Base-by-base conservation (phyloP, 2,888 invertebrate genomes). In the Emmelina monodactyla region DNA sequence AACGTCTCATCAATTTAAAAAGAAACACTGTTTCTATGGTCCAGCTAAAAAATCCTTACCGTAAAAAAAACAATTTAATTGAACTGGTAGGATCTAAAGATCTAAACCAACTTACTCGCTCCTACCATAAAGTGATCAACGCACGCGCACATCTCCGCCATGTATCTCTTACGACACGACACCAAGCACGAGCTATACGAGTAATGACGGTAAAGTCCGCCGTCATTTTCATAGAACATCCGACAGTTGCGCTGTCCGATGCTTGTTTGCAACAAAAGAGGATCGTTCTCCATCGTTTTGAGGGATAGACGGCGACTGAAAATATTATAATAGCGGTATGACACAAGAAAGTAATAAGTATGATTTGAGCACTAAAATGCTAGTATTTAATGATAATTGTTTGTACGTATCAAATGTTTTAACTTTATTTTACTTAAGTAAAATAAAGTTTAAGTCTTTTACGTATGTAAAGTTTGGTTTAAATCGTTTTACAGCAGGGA, bases 171-270 rank as follows among this genome's bases (percentile, higher is more conserved):
- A 31, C 89, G 80, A 46, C 89, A 89, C 37, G 87, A 85, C 0
- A 89, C 85, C 1, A 84, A 83, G 51, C 91, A 91, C 1, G 88
- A 85, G 49, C 87, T 88, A 55, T 86, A 88, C 30, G 89, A 89
- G 54, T 91, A 91, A 38, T 80, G 71, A 0, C 82, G 76, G 56
- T 88, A 88, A 1, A 88, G 73, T 15, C 83, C 78, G 7, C 83
- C 66, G 32, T 81, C 62, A 34, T 86, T 86, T 61, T 91, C 91
- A 37, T 85, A 69, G 30, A 82, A 71, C 54, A 88, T 91, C 7
- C 86, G 84, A 50, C 91, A 91, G 31, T 86, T 85, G 6, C 91
- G 81, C 54, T 89, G 88, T 6, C 78, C 55, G 0, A 85, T 67
- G 5, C 83, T 82, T 0, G 88, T 85, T 32, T 83, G 82, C 1